These are phyloP conservation scores for Sweltsa coloradensis DNA, from an alignment of 1,140 invertebrate species.

Conservation along the genomic window DNA sequence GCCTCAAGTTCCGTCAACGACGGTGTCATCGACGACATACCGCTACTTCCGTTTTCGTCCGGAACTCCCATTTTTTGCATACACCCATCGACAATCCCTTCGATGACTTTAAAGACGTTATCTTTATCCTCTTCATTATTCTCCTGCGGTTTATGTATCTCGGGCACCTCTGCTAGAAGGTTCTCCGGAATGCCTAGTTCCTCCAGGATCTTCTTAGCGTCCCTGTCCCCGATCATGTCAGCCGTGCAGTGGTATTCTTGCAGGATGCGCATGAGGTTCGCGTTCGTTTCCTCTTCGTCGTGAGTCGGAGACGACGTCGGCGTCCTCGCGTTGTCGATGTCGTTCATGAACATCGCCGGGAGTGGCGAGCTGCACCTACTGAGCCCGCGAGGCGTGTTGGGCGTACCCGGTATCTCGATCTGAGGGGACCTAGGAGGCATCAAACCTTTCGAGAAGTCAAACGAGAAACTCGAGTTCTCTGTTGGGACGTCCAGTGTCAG, in stretches of 20 bases:
- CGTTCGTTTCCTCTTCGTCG: constrained; percentile 21
- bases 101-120: no score
- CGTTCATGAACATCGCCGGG: background rate
- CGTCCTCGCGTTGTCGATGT: constrained; percentile 18
- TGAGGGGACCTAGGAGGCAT: no score
- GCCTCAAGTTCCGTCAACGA: constrained; percentile 31
- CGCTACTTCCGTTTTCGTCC: constrained; percentile 6
- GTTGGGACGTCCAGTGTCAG: no score
- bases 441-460: no score
- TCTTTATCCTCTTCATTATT: no score
- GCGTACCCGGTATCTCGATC: no score
- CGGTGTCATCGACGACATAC: constrained; percentile 30
- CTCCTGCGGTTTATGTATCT: no score
- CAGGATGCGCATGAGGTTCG: constrained; percentile 23
- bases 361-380: no score
- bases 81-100: no score
- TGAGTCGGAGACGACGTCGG: constrained; percentile 19
- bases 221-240: background rate
- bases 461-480: no score
- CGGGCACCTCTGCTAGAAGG: constrained; percentile 11
- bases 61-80: no score
- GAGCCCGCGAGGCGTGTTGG: no score
- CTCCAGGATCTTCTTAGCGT: background rate
- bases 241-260: constrained; percentile 14
- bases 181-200: background rate